Base-by-base conservation (phyloP, 2,888 invertebrate species). In the Leptopilina myrica region DNA sequence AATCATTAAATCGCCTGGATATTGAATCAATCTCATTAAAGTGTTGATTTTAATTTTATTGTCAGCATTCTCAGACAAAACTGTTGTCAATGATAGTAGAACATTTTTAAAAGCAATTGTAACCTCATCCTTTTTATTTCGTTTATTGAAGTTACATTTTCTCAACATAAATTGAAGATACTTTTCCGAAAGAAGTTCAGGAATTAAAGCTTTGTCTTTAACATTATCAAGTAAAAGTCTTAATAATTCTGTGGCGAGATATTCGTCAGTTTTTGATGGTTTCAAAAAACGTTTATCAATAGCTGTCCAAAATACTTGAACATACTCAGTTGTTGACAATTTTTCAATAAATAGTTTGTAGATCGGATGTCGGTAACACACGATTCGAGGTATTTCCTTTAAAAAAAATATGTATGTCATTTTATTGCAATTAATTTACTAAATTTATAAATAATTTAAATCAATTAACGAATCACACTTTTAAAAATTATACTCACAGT, bases 1-100 rank as follows among this genome's bases (percentile, higher is more conserved):
- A 82, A 96, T 95, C 90, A 95, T 94, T 81, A 96, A 94, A 86
- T 95, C 94, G 5, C 96, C 96, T 0, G 96, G 95, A 88, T 94
- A 92, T 66, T 95, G 93, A 11, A 96, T 92, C 1, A 96, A 89
- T 85, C 94, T 95, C 79, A 94, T 94, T 59, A 96, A 89, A 5
- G 94, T 92, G 9, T 92, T 92, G 2, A 96, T 92, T 89, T 94
- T 94, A 1, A 93, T 92, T 84, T 92, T 92, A 56, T 92, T 92
- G 49, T 92, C 91, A 7, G 94, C 92, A 64, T 92, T 91, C 40
- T 93, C 92, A 2, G 91, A 90, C 20, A 94, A 87, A 62, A 92
- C 91, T 83, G 93, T 92, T 9, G 93, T 91, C 53, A 95, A 89
- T 75, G 92, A 91, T 84, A 92, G 92, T 26, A 94, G 93, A 46